phyloP scores from a whole-genome alignment of 2,888 invertebrate species.

The Cotesia congregata region DNA sequence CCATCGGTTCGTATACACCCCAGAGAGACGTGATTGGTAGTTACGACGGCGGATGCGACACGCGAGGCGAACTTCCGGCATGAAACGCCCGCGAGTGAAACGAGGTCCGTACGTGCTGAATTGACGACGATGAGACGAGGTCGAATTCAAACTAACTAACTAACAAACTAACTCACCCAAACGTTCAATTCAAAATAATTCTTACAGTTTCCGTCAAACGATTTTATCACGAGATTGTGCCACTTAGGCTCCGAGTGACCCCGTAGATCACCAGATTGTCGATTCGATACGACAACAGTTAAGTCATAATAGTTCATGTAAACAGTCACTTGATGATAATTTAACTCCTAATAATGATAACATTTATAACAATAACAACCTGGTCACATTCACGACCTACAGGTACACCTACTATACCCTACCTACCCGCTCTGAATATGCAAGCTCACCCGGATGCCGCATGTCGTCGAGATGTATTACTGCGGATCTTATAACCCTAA shows the following conservation, averaged over 20 bases:
- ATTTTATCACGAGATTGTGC: conserved; percentile 14
- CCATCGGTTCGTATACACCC: conserved; percentile 32
- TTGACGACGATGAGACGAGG: conserved; percentile 38
- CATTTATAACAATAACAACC: conserved; percentile 43
- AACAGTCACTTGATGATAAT: conserved; percentile 55
- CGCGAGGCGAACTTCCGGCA: conserved; percentile 57
- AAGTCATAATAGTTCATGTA: background rate
- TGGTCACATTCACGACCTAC: conserved; percentile 53
- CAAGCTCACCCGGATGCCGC: conserved; percentile 66
- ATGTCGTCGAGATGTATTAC: conserved; percentile 68
- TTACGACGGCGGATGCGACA: conserved; percentile 53
- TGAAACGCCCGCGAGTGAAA: conserved; percentile 43
- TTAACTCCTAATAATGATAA: conserved; percentile 57
- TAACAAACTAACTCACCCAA: conserved; percentile 3
- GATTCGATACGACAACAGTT: too few species aligned
- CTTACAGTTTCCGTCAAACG: conserved; percentile 20
- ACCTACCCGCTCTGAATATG: conserved; percentile 62
- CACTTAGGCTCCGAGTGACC: conserved; percentile 2
- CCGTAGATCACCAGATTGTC: too few species aligned
- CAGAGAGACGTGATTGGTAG: conserved; percentile 53
- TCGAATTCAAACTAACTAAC: conserved; percentile 37
- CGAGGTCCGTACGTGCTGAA: conserved; percentile 40
- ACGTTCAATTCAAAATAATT: conserved; percentile 17
- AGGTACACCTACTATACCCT: background rate
- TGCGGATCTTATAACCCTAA: conserved; percentile 61